Percentiles rank a stretch among this genome's conserved stretches.
Evolutionary conservation across 2,888 invertebrate genomes (phyloP).

Genomic region (Drosophila algonquin): DNA sequence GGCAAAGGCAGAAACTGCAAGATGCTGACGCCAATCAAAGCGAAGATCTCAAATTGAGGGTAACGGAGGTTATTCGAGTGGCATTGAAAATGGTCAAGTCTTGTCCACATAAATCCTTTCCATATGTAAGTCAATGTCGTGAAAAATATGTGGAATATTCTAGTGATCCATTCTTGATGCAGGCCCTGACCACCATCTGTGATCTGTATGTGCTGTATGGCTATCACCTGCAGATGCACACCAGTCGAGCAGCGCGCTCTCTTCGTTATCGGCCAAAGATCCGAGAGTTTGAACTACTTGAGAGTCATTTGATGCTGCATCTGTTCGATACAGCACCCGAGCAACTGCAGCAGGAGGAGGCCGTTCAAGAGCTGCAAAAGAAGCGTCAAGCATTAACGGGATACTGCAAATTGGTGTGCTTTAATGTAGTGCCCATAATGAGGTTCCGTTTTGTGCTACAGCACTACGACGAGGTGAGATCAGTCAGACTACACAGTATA

Average conservation of each 20-base stretch:
- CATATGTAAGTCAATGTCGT: not conserved
- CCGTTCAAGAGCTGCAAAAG: conserved; percentile 14
- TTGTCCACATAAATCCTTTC: not conserved
- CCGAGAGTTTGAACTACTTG: conserved; percentile 39
- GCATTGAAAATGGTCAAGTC: not conserved
- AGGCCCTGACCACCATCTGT: conserved; percentile 51
- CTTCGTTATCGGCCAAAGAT: conserved; percentile 38
- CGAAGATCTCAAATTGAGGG: conserved; percentile 1
- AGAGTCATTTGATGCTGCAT: conserved; percentile 34
- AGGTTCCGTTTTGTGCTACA: conserved; percentile 40
- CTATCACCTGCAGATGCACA: not conserved
- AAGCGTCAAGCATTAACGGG: conserved; percentile 46
- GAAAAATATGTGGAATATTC: too few relatives aligned
- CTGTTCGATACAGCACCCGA: conserved; percentile 12
- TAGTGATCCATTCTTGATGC: not conserved
- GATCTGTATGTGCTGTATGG: conserved; percentile 53
- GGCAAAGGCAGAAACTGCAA: not conserved
- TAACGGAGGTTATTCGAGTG: not conserved
- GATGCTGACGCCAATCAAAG: not conserved
- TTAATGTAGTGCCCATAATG: conserved; percentile 56
- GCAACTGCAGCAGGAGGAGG: conserved; percentile 2
- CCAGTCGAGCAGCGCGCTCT: not conserved
- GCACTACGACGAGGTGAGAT: conserved; percentile 48
- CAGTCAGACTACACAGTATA: accelerated
- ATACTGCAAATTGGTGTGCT: conserved; percentile 54